These are phyloP conservation scores for Falco columbarius DNA, from an alignment of 2,797 vertebrate species.

Conservation along the genomic window DNA sequence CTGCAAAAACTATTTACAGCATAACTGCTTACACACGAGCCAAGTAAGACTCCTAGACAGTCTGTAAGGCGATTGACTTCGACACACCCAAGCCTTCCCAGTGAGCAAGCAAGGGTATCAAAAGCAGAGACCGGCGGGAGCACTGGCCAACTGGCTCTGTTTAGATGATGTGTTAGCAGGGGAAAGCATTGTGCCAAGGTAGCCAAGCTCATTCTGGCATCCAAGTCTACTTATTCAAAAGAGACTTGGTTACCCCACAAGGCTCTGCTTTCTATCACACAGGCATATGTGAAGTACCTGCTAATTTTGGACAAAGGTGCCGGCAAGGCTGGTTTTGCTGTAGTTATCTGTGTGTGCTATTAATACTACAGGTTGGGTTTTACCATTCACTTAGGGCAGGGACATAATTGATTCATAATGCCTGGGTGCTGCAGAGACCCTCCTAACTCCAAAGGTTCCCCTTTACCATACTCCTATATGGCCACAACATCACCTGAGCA, in stretches of 20 bases:
- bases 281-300: not conserved
- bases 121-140: not conserved
- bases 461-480: not conserved
- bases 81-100: not conserved
- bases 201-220: not conserved
- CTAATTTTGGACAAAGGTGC: not conserved
- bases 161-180: not conserved
- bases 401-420: rapidly evolving
- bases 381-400: not conserved
- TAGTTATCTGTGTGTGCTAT: not conserved
- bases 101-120: not conserved
- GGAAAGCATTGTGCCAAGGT: not conserved
- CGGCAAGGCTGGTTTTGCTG: not conserved
- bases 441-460: not conserved
- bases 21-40: not conserved
- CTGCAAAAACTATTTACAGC: not conserved
- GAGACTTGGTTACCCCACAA: not conserved
- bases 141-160: not conserved
- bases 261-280: not conserved
- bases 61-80: not conserved
- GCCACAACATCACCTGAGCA: not conserved
- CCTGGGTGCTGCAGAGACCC: not conserved
- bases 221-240: not conserved
- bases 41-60: not conserved
- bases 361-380: not conserved